Evolutionary conservation across 2,113 vertebrate species (phyloP), one percentile per base, ranked within the genome.

Genomic region (Rallus limicola): DNA sequence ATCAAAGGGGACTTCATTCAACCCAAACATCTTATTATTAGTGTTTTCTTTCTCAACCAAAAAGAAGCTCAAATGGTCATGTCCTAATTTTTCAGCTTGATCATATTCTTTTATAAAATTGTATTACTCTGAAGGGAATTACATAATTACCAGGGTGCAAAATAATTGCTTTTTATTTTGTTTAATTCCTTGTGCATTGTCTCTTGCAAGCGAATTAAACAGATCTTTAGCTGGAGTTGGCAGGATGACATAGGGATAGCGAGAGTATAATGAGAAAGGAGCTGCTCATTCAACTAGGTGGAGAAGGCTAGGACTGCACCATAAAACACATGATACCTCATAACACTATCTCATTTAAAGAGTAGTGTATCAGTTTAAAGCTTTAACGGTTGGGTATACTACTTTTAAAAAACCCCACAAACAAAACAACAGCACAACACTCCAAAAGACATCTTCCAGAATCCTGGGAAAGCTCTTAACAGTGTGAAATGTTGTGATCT

Each of bases 81-180:
- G 48, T 10, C 7, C n/a, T 55, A 19, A 70, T 88, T 92, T 84
- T 91, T 88, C 56, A 79, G 29, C 34, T 48, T 75, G 53, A 84
- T 86, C 59, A 5, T 74, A 50, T 80, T 74, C 17, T 82, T 83
- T 84, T 75, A 33, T 59, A 74, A 67, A 63, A 56, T 58, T n/a
- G 50, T 93, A 86, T 77, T 65, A 34, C 56, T 93, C 76, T 71
- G 48, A 71, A 92, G 68, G 60, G 46, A 93, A 68, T 91, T 55
- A 86, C 92, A 86, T 72, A 86, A 75, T 90, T 92, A 63, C 28
- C 59, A 74, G 40, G 90, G 95, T 91, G 67, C 36, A 81, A 63
- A 94, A 91, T 62, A 56, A 42, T 92, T 89, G 40, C 53, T 69
- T 90, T 93, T 92, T 68, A 62, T 92, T 93, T 95, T 75, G 55